These are phyloP conservation scores for Hyles lineata DNA, from an alignment of 2,888 invertebrate genomes.

Conservation along the genomic window DNA sequence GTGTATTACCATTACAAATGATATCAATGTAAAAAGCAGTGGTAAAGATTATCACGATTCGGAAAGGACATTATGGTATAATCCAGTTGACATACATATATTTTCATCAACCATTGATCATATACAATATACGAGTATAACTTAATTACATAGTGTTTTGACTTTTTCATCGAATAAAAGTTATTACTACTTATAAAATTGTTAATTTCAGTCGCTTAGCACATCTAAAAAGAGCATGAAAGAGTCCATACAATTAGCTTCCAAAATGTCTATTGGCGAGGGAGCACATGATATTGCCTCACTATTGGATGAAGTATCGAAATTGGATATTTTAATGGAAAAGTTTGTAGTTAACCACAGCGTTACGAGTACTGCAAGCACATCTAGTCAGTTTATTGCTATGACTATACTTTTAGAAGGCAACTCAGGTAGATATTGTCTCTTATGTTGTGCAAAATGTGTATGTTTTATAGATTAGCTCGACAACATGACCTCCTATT, in stretches of 20 bases:
- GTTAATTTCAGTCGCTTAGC: slow-evolving; percentile 52
- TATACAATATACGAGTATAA: too few relatives aligned
- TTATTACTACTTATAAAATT: too few relatives aligned
- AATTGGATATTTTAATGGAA: slow-evolving; percentile 45
- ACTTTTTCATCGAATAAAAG: too few relatives aligned
- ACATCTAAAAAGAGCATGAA: slow-evolving; percentile 57
- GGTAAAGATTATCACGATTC: too few relatives aligned
- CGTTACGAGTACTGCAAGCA: slow-evolving; percentile 74
- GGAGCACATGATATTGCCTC: slow-evolving; percentile 49
- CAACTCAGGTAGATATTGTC: slow-evolving; percentile 63
- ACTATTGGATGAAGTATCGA: slow-evolving; percentile 63
- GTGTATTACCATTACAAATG: too few relatives aligned
- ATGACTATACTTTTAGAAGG: slow-evolving; percentile 83
- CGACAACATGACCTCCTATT: too few relatives aligned
- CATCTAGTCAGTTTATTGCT: slow-evolving; percentile 82
- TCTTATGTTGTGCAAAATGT: neutral
- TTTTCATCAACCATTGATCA: too few relatives aligned
- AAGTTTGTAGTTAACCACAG: slow-evolving; percentile 69
- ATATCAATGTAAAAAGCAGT: too few relatives aligned
- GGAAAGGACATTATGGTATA: too few relatives aligned
- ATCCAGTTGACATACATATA: too few relatives aligned
- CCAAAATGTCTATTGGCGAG: slow-evolving; percentile 60
- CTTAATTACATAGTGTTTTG: too few relatives aligned
- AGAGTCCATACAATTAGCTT: slow-evolving; percentile 56
- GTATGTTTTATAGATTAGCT: too few relatives aligned